Base-by-base conservation (phyloP, 1,140 invertebrate species). In the Globodera rostochiensis region DNA sequence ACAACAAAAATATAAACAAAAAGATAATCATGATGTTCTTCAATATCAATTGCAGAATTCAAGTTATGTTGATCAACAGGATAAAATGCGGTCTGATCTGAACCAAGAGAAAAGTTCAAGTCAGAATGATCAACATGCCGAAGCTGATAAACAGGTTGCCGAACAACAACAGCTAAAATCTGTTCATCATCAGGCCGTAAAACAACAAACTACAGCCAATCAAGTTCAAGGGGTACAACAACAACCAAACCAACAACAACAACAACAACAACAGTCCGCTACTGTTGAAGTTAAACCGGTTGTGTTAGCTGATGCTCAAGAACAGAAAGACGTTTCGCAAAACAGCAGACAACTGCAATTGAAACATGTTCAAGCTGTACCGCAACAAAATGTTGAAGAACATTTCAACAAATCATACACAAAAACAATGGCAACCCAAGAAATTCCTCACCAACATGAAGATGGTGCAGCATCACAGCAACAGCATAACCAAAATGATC, bases 171-270 rank as follows among this genome's bases (percentile, higher is more conserved):
- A 19, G 0, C 57, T 6, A 9, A 53, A 13, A 53, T 53, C 4
- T n/a, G 57, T 19, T 64, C 13, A 64, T 13, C 11, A 64, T 15
- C 13, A 4, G 57, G 57, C 11, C 11, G 11, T 19, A 64, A 6
- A 64, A 64, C 19, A 19, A 64, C 57, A 21, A 64, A 64, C 19
- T 19, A 64, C 57, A 19, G 19, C 57, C 13, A 15, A 13, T 36
- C 46, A 69, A 77, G 49, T 25, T 49, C 60, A 77, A 57, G 75
- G 6, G 4, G 67, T 21, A 57, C 3, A 67, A 77, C 60, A 67
- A 69, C 75, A 77, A 21, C 36, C 36, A 36, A 36, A 36, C 36
- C 46, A 77, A 21, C 75, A 69, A 45, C 75, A 66, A 5, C 75
- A 69, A 45, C 75, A 66, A 5, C 21, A 19, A 57, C 13, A 21